Evolutionary conservation across 2,888 invertebrate species (phyloP), one percentile per base, ranked within the genome.

Genomic region (Cerastoderma edule): DNA sequence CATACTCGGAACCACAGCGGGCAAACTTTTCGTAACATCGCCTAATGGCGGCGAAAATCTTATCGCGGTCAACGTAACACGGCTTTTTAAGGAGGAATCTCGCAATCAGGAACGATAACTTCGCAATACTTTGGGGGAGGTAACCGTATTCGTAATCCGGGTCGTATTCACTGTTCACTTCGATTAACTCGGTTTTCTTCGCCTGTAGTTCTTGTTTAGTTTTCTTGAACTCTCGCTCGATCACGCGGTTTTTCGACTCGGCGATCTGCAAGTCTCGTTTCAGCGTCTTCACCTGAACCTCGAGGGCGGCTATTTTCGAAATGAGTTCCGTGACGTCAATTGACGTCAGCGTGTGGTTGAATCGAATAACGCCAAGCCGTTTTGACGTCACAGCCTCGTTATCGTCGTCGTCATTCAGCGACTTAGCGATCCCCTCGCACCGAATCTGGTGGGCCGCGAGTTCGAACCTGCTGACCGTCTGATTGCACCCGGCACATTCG

Each of bases 351-450:
- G 79, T 69, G 46, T 83, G 75, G 39, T 74, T 80, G 48, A 74
- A 77, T 1, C 79, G 76, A 30, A 78, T 53, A 39, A 64, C 72
- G 10, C 79, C 67, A 4, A 83, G 64, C 27, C 81, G 39, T 27
- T 75, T 70, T 22, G 74, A 65, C 4, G 76, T 60, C n/a, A 46
- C n/a, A 19, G 24, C 32, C 10, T 73, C 75, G 6, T 44, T 44
- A 8, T 81, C 78, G 6, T 84, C 83, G 10, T 87, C 87, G 24
- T 86, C 87, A 10, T 73, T 63, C 24, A 88, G 65, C 0, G 86
- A 93, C 93, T 95, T 93, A 93, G 95, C 94, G 24, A 91, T 88
- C 13, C 84, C 89, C n/a, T 86, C 83, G 68, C 92, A 92, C 19
- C 80, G 65, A 50, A 89, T 85, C 67, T 91, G 91, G 72, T 92